Base-by-base conservation (phyloP, 30 jellyfish, hydroid and myxozoan genomes). In the Aurelia sp. region DNA sequence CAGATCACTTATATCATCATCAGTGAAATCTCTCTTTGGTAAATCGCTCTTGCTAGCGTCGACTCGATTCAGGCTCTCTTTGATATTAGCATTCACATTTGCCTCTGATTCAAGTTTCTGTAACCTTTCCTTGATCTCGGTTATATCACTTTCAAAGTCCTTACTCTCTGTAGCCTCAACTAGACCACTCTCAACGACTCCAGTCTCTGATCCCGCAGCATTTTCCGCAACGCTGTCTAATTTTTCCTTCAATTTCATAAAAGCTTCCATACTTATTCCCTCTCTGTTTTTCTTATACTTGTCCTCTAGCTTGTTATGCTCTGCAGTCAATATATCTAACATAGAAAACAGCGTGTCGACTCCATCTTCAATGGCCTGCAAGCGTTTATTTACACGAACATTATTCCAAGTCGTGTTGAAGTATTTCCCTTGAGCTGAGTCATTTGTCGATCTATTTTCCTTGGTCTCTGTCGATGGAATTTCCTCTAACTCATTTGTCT, bases 321-420 rank as follows among this genome's bases (percentile, higher is more conserved):
- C 93, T 4, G 64, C 81, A n/a, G 93, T 61, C 62, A 84, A 50
- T 5, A 84, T 72, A 62, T 84, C 93, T 11, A 84, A 76, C 88
- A 84, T 71, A 3, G 98, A 72, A 78, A 91, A 91, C 61, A 91
- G 65, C 77, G 85, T 91, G 35, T 85, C 98, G 51, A 86, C 76
- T 15, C 92, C 98, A 24, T 91, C 98, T 60, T 91, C 98, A 31
- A 75, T 48, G 20, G 96, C 76, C 24, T 85, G 90, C 31, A 91
- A 83, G 38, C 98, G 64, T 41, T 86, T 91, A 65, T 69, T 84
- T 24, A 78, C 78, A 16, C 86, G 85, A 13, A 72, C 82, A 41
- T 50, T 77, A 15, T 91, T 87, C 98, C 98, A 91, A 7, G 90
- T 27, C 15, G 44, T 62, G 61, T 62, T 67, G 18, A 91, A 63